phyloP scores from a whole-genome alignment of 2,888 invertebrate species.

The Brachycybe producta region DNA sequence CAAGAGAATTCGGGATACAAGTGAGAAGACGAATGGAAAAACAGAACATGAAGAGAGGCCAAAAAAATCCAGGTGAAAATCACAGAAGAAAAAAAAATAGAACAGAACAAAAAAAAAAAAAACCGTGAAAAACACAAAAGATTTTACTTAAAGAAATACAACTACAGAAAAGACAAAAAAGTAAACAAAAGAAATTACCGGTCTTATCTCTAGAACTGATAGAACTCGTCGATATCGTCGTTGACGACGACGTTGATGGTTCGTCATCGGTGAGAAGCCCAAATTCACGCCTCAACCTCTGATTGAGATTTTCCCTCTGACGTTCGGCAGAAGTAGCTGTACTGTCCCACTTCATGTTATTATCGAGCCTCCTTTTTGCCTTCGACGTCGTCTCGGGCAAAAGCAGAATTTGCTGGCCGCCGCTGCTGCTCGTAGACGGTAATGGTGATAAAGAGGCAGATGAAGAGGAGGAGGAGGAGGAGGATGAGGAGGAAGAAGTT shows the following conservation, averaged over 20 bases:
- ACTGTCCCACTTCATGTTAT: constrained; percentile 46
- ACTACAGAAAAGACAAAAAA: no score
- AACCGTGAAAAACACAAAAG: no score
- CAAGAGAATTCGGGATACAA: no score
- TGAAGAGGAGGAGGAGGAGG: no score
- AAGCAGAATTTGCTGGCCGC: not conserved
- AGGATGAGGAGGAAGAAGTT: no score
- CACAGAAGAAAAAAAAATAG: no score
- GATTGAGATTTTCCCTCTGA: constrained; percentile 74
- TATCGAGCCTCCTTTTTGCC: constrained; percentile 7
- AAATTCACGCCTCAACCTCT: constrained; percentile 67
- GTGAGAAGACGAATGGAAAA: no score
- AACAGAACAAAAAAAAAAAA: no score
- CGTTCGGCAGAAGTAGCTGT: constrained; percentile 73
- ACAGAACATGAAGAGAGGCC: no score
- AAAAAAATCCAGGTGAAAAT: no score
- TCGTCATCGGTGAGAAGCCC: constrained; percentile 45
- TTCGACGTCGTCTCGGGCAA: constrained; percentile 2
- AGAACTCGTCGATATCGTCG: not conserved
- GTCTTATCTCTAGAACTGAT: not conserved
- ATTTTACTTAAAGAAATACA: no score
- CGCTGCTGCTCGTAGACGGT: not conserved
- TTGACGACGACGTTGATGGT: not conserved
- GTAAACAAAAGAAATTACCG: not conserved
- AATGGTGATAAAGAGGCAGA: constrained; percentile 22